Evolutionary conservation across 2,797 vertebrate genomes (phyloP).

Genomic region (Uromys caudimaculatus): DNA sequence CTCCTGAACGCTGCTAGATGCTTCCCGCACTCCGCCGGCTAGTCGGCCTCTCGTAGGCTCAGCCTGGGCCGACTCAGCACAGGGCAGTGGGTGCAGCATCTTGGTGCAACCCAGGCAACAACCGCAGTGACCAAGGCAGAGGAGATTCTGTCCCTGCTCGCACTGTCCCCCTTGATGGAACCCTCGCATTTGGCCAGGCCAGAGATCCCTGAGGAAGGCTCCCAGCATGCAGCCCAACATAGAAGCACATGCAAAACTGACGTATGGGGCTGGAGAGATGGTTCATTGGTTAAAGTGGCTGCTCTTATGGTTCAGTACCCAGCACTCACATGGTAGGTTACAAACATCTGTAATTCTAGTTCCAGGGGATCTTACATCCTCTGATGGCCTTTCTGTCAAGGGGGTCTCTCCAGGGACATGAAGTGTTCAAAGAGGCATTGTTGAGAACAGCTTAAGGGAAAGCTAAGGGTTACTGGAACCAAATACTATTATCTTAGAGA

Average conservation of each 20-base stretch:
- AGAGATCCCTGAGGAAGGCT: too few species aligned
- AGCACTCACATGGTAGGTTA: neutral
- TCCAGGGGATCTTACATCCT: neutral
- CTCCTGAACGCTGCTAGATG: too few species aligned
- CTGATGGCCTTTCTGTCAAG: neutral
- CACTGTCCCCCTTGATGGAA: too few species aligned
- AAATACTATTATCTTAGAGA: neutral
- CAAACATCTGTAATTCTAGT: neutral
- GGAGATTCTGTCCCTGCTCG: too few species aligned
- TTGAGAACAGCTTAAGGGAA: neutral
- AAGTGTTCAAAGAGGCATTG: neutral
- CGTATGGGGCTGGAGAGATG: neutral
- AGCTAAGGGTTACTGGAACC: neutral
- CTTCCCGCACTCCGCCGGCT: too few species aligned
- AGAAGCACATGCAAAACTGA: neutral
- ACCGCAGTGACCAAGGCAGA: too few species aligned
- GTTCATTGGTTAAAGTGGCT: neutral
- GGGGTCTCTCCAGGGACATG: neutral
- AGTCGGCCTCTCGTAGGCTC: too few species aligned
- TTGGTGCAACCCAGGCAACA: too few species aligned
- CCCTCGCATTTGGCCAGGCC: too few species aligned
- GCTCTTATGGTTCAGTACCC: neutral
- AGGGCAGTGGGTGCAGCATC: too few species aligned
- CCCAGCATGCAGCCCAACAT: too few species aligned
- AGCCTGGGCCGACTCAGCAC: too few species aligned